phyloP scores from a whole-genome alignment of 2,888 invertebrate species.

The Lymantria dispar region DNA sequence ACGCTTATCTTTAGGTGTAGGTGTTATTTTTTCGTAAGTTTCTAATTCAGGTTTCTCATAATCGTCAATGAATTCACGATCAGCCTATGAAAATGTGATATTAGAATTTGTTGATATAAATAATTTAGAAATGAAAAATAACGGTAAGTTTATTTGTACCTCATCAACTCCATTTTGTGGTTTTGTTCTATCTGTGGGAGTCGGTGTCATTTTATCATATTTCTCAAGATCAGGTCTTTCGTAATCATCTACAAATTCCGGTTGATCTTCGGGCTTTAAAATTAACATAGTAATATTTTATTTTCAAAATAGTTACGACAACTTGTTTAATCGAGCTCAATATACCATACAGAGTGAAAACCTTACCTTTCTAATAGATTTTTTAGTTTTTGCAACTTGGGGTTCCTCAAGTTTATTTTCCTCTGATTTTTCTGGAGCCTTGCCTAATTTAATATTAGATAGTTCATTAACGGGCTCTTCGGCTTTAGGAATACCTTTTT shows the following conservation, averaged over 20 bases:
- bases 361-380: conserved; percentile 65
- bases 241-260: conserved; percentile 86
- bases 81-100: conserved; percentile 49
- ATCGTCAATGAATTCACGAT: conserved; percentile 83
- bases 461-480: conserved; percentile 73
- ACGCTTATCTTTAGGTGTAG: conserved; percentile 69
- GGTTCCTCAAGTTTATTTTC: conserved; percentile 65
- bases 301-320: not conserved
- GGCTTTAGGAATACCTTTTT: conserved; percentile 66
- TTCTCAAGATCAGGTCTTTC: conserved; percentile 88
- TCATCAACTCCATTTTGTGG: conserved; percentile 72
- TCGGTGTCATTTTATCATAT: conserved; percentile 83
- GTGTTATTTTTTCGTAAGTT: conserved; percentile 83
- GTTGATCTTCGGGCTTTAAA: conserved; percentile 68
- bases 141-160: conserved; percentile 40
- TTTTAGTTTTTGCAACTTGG: conserved; percentile 65
- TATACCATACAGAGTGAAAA: not conserved
- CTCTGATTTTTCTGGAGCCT: conserved; percentile 58
- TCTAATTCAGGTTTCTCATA: conserved; percentile 88
- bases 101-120: not conserved
- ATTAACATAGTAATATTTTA: conserved; percentile 1
- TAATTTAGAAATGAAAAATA: not conserved
- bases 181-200: conserved; percentile 64
- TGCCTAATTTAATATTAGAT: conserved; percentile 67
- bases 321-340: not conserved